Evolutionary conservation across 2,113 vertebrate species (phyloP).

Genomic region (Suricata suricatta): DNA sequence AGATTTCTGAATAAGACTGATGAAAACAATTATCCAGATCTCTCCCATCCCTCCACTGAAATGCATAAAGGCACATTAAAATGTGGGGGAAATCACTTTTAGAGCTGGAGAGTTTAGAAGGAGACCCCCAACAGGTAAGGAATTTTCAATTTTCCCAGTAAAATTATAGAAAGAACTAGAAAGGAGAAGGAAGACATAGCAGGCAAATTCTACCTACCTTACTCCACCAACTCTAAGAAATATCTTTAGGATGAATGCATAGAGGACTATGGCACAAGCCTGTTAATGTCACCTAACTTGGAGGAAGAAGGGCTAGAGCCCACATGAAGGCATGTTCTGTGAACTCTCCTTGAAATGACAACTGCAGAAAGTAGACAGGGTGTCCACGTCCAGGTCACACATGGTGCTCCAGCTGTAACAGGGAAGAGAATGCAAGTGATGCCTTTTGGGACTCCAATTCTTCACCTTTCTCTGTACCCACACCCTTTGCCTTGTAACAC

Average conservation of each 20-base stretch:
- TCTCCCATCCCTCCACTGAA: background rate
- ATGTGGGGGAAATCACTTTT: background rate
- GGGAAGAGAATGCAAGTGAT: accelerated
- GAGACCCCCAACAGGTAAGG: background rate
- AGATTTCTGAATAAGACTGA: background rate
- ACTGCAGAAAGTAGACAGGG: too few relatives aligned
- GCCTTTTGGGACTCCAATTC: background rate
- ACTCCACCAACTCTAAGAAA: background rate
- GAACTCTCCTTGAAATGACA: background rate
- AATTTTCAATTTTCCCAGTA: background rate
- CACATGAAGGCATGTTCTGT: background rate
- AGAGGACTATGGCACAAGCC: background rate
- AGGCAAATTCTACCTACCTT: background rate
- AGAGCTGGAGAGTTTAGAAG: background rate
- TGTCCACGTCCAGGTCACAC: accelerated
- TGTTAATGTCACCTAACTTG: background rate
- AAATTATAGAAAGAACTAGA: background rate
- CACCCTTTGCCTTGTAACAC: accelerated
- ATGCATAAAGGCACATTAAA: too few relatives aligned
- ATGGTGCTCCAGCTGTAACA: accelerated
- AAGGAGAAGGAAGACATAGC: background rate
- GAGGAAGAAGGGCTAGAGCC: background rate
- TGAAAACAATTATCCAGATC: background rate
- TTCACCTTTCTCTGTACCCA: accelerated
- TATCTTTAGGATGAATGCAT: background rate